Evolutionary conservation across 1,140 invertebrate genomes (phyloP).

Genomic region (Eurosta solidaginis): DNA sequence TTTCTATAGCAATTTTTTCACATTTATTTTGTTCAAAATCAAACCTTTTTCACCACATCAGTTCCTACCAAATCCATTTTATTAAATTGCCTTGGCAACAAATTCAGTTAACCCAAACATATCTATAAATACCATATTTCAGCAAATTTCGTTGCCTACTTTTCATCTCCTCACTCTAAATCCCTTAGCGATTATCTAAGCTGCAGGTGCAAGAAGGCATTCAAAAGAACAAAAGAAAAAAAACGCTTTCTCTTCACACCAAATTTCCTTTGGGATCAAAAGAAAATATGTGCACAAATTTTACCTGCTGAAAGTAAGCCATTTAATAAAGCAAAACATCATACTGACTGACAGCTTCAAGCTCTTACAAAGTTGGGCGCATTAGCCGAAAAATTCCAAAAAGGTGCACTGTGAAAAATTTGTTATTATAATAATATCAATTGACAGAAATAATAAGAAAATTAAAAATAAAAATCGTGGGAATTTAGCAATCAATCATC

Average conservation of each 20-base stretch:
- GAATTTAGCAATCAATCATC: too few species aligned
- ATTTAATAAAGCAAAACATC: background rate
- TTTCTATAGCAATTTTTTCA: background rate
- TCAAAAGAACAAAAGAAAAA: background rate
- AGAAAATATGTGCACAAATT: background rate
- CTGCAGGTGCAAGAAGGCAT: background rate
- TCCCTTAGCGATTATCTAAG: too few species aligned
- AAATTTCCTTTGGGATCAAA: background rate
- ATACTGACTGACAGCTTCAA: background rate
- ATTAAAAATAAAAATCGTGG: too few species aligned
- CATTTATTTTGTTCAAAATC: background rate
- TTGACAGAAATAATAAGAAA: too few species aligned
- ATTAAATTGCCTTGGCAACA: constrained; percentile 10
- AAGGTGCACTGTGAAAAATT: background rate
- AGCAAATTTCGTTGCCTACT: too few species aligned
- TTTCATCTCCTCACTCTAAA: too few species aligned
- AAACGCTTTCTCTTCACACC: background rate
- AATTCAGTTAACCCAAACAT: background rate
- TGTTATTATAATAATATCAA: too few species aligned
- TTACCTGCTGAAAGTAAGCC: background rate
- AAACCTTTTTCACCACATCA: background rate
- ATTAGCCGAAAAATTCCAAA: background rate
- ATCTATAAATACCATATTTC: background rate
- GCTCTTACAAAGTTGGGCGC: background rate
- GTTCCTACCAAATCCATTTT: background rate